phyloP scores from a whole-genome alignment of 2,113 vertebrate genomes.

The Campylorhamphus procurvoides region DNA sequence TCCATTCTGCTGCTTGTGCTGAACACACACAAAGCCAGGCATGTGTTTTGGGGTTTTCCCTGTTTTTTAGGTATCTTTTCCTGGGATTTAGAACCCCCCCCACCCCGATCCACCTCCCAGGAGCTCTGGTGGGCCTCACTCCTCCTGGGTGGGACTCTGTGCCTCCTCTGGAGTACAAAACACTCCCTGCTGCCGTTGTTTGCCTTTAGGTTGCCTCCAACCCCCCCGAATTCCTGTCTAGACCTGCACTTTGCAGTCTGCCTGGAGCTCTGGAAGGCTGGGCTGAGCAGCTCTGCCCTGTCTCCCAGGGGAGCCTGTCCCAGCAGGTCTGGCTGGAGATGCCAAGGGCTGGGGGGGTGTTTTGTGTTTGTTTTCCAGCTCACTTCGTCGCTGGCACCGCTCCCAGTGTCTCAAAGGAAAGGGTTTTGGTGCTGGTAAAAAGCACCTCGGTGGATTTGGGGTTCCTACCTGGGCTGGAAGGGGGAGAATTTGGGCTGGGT shows the following conservation, averaged over 20 bases:
- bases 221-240: not conserved
- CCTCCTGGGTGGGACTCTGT: not conserved
- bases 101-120: fast-evolving
- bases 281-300: conserved; percentile 15
- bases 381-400: too few species aligned
- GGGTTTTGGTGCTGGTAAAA: too few species aligned
- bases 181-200: not conserved
- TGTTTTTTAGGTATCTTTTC: not conserved
- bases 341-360: not conserved
- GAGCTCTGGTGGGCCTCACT: fast-evolving
- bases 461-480: too few species aligned
- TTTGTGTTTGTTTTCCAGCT: not conserved
- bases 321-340: conserved; percentile 1
- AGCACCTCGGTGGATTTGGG: too few species aligned
- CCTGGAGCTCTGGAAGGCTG: not conserved
- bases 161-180: not conserved
- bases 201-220: not conserved
- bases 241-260: conserved; percentile 38
- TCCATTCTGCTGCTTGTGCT: not conserved
- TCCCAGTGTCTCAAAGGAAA: too few species aligned
- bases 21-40: not conserved
- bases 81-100: not conserved
- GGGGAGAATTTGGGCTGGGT: too few species aligned
- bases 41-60: fast-evolving
- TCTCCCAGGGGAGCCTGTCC: conserved; percentile 18